Conservation (phyloP, 2,888 invertebrate species). For the Proisotoma minuta region DNA sequence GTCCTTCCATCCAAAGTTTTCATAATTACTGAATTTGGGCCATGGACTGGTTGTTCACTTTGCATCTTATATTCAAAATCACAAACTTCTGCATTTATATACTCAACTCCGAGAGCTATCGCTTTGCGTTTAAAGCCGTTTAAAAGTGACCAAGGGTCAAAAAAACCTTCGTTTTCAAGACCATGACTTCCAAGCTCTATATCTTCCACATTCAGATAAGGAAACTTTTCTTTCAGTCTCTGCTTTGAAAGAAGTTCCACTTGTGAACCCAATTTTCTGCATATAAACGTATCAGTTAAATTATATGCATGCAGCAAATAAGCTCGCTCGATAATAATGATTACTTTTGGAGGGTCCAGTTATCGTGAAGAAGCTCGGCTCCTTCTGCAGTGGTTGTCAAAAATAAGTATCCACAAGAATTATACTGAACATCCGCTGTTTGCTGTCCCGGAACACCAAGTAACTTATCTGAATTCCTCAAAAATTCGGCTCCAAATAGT, state of each 20-base stretch:
- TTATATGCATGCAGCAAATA: too few relatives aligned
- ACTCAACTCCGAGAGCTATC: constrained; percentile 66
- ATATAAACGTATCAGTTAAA: not conserved
- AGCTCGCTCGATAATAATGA: not conserved
- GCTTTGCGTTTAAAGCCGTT: constrained; percentile 72
- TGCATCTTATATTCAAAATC: constrained; percentile 57
- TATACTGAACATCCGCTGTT: constrained; percentile 68
- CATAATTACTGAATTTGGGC: constrained; percentile 19
- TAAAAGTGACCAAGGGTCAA: constrained; percentile 81
- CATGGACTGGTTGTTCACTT: not conserved
- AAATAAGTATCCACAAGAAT: constrained; percentile 80
- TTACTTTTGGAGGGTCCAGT: constrained; percentile 62
- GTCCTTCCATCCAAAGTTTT: constrained; percentile 61
- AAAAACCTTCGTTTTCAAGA: constrained; percentile 85
- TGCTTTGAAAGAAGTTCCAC: constrained; percentile 67
- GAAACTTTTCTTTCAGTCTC: constrained; percentile 70
- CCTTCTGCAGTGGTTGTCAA: constrained; percentile 76
- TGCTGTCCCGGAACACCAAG: constrained; percentile 57
- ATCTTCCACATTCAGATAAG: constrained; percentile 82
- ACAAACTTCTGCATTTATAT: constrained; percentile 68
- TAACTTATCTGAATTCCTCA: constrained; percentile 61
- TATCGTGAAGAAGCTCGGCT: constrained; percentile 65
- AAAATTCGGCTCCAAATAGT: constrained; percentile 78
- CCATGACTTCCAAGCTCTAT: constrained; percentile 74
- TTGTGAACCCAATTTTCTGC: constrained; percentile 67